A percentile compares a stretch with the other conserved stretches of the same genome.
Conservation (phyloP, 2,113 vertebrate species). For the Uropsilus gracilis region DNA sequence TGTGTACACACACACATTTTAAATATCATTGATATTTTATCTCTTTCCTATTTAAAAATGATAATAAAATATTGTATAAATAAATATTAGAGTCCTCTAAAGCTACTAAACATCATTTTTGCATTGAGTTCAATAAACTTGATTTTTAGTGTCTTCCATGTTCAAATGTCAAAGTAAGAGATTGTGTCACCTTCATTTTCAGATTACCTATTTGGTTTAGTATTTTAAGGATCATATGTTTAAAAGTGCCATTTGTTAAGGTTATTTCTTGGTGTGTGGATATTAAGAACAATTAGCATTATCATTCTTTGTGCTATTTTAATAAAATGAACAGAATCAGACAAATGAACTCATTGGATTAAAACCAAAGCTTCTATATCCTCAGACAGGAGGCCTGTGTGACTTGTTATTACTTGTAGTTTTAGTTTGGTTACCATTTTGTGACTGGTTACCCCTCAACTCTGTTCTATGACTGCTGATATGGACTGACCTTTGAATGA, state of each 20-base stretch:
- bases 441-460: accelerated
- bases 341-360: not conserved
- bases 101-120: not conserved
- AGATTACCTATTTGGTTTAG: not conserved
- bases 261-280: not conserved
- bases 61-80: not conserved
- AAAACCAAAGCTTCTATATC: not conserved
- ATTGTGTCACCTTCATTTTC: not conserved
- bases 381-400: not conserved
- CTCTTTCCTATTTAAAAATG: not conserved
- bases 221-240: not conserved
- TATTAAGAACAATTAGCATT: not conserved
- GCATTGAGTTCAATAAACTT: not conserved
- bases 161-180: not conserved
- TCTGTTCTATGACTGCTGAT: not conserved
- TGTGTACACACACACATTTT: not conserved
- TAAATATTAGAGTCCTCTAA: not conserved
- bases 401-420: not conserved
- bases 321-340: not conserved
- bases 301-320: not conserved
- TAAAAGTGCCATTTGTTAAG: not conserved
- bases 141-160: not conserved
- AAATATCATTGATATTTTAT: not conserved
- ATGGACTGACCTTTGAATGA: constrained; percentile 40
- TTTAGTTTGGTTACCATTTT: not conserved